Evolutionary conservation across 1,140 invertebrate species (phyloP).

Genomic region (Caerostris darwini): DNA sequence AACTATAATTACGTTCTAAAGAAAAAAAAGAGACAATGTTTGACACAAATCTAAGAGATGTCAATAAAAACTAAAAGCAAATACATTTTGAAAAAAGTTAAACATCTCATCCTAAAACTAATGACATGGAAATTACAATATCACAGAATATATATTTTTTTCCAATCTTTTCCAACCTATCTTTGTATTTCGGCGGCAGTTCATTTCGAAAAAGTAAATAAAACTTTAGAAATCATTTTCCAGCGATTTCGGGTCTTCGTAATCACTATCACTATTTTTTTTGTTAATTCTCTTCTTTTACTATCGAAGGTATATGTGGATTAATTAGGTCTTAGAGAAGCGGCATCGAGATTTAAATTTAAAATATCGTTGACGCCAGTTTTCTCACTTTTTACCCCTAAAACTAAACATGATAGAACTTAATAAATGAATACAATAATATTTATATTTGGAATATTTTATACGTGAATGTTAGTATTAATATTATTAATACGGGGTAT

Average conservation of each 20-base stretch:
- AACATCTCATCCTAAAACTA: constrained; percentile 42
- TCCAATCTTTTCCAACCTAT: neutral
- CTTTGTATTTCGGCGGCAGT: constrained; percentile 34
- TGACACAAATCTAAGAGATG: too few species aligned
- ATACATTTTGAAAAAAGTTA: constrained; percentile 30
- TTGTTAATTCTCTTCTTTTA: neutral
- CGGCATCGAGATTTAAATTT: constrained; percentile 3
- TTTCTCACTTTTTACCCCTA: constrained; percentile 5
- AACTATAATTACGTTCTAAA: too few species aligned
- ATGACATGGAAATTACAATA: constrained; percentile 59
- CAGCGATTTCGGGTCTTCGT: neutral
- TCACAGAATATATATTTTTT: constrained; percentile 17
- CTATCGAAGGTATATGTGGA: constrained; percentile 8
- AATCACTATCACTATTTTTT: constrained; percentile 57
- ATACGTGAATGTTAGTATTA: too few species aligned
- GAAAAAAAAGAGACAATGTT: too few species aligned
- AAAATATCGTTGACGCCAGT: constrained; percentile 13
- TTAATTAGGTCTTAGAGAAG: constrained; percentile 66
- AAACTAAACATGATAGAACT: constrained; percentile 38
- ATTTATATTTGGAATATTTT: too few species aligned
- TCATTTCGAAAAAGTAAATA: constrained; percentile 34
- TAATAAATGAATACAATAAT: too few species aligned
- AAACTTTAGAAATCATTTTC: constrained; percentile 63
- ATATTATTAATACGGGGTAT: too few species aligned
- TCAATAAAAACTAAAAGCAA: neutral